Percentiles rank a stretch among this genome's conserved stretches.
These are phyloP conservation scores for Sphenodon punctatus DNA, from an alignment of 2,797 vertebrate species.

Conservation along the genomic window DNA sequence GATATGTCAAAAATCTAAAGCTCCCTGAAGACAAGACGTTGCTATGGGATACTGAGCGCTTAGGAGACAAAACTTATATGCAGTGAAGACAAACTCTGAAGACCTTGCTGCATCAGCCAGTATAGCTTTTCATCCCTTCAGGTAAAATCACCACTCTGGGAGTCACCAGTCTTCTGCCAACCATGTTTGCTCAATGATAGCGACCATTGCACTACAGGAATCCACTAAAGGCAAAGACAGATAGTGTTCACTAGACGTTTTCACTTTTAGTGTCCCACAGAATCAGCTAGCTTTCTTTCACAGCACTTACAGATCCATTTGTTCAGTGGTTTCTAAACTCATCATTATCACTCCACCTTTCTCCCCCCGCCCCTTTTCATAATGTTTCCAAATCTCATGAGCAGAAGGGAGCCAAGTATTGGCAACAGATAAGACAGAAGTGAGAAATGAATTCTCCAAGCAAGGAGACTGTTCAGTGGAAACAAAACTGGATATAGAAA, in stretches of 20 bases:
- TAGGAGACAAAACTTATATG: constrained; percentile 35
- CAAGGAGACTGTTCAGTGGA: too few species aligned
- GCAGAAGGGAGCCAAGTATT: accelerated
- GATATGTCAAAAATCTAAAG: constrained; percentile 66
- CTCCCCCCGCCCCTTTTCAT: background rate
- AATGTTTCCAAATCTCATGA: background rate
- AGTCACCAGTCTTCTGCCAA: constrained; percentile 42
- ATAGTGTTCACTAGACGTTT: background rate
- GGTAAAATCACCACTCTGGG: constrained; percentile 46
- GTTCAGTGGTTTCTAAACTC: background rate
- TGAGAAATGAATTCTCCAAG: accelerated
- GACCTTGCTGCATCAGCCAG: constrained; percentile 51
- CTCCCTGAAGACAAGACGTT: constrained; percentile 67
- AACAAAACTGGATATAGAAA: background rate
- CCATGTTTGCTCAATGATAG: constrained; percentile 21
- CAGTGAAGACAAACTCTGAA: constrained; percentile 49
- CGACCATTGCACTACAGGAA: constrained; percentile 32
- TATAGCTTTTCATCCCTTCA: constrained; percentile 51
- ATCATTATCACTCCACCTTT: background rate
- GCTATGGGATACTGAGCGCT: constrained; percentile 67
- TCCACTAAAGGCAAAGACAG: background rate
- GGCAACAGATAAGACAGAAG: background rate
- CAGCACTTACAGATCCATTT: background rate
- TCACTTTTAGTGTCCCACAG: accelerated
- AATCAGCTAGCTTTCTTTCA: background rate